phyloP scores from a whole-genome alignment of 1,140 invertebrate genomes.

The Cydia amplana region DNA sequence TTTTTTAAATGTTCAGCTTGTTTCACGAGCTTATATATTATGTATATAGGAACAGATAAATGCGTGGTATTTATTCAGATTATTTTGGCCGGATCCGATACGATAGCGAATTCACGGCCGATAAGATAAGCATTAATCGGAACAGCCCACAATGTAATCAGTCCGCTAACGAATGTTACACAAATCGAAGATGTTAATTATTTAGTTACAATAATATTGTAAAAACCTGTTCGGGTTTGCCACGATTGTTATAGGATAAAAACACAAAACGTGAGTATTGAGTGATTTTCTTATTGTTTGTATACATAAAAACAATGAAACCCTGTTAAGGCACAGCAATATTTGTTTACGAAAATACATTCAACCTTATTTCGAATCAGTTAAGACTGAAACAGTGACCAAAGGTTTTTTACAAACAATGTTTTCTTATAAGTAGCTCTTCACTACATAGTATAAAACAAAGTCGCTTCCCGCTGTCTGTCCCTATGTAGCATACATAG shows the following conservation, averaged over 20 bases:
- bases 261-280: neutral
- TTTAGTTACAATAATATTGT: conserved; percentile 10
- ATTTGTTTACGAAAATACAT: too few relatives aligned
- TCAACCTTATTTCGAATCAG: too few relatives aligned
- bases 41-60: neutral
- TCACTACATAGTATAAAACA: too few relatives aligned
- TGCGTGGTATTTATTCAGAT: neutral
- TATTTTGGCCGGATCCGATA: conserved; percentile 10
- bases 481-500: too few relatives aligned
- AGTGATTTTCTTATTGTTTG: too few relatives aligned
- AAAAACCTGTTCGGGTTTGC: neutral
- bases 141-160: conserved; percentile 59
- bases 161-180: conserved; percentile 50
- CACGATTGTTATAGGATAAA: neutral
- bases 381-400: too few relatives aligned
- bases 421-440: too few relatives aligned
- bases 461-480: too few relatives aligned
- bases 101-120: conserved; percentile 35
- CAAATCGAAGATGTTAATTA: conserved; percentile 42
- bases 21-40: neutral
- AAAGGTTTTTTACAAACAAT: too few relatives aligned
- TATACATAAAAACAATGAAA: too few relatives aligned
- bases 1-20: neutral
- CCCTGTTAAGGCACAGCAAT: too few relatives aligned
- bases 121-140: conserved; percentile 59